Evolutionary conservation across 2,113 vertebrate genomes (phyloP).

Genomic region (Pyrgilauda ruficollis): DNA sequence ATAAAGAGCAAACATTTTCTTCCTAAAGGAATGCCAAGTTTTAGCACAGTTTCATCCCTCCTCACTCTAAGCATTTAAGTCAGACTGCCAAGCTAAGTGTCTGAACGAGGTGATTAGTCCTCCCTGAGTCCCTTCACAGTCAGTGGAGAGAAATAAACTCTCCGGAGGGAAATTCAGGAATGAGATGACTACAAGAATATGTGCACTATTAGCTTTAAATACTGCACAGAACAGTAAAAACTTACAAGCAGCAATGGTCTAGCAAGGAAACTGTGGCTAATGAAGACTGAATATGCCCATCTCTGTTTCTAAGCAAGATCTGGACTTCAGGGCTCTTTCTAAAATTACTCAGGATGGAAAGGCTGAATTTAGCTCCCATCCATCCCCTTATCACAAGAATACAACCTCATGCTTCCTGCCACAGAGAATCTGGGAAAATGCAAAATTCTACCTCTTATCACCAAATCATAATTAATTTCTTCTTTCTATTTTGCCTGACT

Average conservation of each 20-base stretch:
- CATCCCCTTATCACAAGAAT: conserved; percentile 57
- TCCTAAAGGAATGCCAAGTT: neutral
- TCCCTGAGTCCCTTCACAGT: neutral
- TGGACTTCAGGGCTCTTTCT: conserved; percentile 31
- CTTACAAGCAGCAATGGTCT: neutral
- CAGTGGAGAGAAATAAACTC: neutral
- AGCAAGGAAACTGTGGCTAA: neutral
- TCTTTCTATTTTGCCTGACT: conserved; percentile 24
- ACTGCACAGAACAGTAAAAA: conserved; percentile 35
- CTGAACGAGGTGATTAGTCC: neutral
- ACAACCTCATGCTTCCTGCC: conserved; percentile 48
- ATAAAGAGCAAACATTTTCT: neutral
- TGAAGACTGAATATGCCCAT: conserved; percentile 8
- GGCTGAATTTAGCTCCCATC: conserved; percentile 59
- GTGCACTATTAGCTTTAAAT: neutral
- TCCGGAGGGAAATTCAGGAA: neutral
- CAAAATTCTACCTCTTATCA: conserved; percentile 14
- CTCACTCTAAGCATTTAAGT: neutral
- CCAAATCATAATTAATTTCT: neutral
- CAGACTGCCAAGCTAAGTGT: neutral
- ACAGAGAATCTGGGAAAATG: conserved; percentile 26
- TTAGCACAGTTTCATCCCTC: neutral
- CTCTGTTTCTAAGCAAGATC: conserved; percentile 49
- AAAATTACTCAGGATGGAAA: conserved; percentile 63
- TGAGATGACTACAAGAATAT: neutral